Evolutionary conservation across 2,113 vertebrate genomes (phyloP).

Genomic region (Bolborhynchus lineola): DNA sequence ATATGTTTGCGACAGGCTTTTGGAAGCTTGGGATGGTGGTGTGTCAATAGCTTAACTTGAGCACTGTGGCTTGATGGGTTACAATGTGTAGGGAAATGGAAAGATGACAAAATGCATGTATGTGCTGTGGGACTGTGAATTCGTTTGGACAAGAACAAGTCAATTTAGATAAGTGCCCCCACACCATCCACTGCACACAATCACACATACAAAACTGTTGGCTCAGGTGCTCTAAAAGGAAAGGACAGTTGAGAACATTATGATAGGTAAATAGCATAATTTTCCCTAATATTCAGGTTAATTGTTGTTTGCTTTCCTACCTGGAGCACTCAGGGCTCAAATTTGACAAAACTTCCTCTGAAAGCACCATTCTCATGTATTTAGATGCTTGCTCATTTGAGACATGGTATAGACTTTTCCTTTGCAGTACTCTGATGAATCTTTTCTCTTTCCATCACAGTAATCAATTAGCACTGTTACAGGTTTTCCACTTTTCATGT

Average conservation of each 20-base stretch:
- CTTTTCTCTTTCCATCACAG: background rate
- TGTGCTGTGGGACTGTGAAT: fast-evolving
- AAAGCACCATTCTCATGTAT: background rate
- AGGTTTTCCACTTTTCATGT: background rate
- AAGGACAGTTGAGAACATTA: background rate
- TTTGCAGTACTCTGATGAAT: background rate
- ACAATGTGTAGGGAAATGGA: background rate
- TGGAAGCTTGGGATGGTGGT: background rate
- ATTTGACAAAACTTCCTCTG: background rate
- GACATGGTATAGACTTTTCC: background rate
- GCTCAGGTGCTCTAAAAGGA: background rate
- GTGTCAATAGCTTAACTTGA: background rate
- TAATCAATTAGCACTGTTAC: background rate
- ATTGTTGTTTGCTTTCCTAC: background rate
- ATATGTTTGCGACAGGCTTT: background rate
- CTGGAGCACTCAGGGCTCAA: background rate
- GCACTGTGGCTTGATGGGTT: background rate
- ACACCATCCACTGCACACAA: background rate
- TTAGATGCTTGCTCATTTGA: background rate
- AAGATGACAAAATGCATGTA: background rate
- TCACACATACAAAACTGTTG: background rate
- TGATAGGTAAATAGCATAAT: background rate
- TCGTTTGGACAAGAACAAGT: background rate
- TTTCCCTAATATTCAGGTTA: background rate
- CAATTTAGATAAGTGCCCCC: background rate